Conservation (phyloP, 2,797 vertebrate species). For the Acanthornis magna region DNA sequence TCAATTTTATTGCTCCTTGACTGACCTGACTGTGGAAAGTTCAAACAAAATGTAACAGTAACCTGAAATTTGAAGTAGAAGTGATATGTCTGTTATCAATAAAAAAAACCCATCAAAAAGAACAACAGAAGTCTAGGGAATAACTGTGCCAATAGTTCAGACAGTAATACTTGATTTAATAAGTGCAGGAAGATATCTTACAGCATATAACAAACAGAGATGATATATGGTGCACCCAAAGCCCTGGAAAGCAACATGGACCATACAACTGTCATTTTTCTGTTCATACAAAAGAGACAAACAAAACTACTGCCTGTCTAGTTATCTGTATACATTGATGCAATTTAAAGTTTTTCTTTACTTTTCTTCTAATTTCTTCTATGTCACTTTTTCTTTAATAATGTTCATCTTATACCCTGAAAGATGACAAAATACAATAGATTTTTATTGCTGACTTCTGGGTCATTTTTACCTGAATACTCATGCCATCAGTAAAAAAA, state of each 20-base stretch:
- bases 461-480: neutral
- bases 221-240: neutral
- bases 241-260: neutral
- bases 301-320: neutral
- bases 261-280: accelerated
- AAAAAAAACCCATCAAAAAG: neutral
- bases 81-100: neutral
- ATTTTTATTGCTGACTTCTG: neutral
- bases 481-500: neutral
- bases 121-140: neutral
- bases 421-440: neutral
- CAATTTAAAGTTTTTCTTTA: neutral
- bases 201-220: neutral
- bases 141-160: neutral
- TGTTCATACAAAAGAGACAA: neutral
- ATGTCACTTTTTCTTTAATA: neutral
- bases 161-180: neutral
- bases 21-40: neutral
- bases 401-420: neutral
- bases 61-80: neutral
- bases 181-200: neutral
- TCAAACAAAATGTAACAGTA: neutral
- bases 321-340: neutral
- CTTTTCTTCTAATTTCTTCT: neutral
- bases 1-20: neutral